These are phyloP conservation scores for Melanotaenia duboulayi DNA, from an alignment of 2,113 vertebrate genomes.

Conservation along the genomic window DNA sequence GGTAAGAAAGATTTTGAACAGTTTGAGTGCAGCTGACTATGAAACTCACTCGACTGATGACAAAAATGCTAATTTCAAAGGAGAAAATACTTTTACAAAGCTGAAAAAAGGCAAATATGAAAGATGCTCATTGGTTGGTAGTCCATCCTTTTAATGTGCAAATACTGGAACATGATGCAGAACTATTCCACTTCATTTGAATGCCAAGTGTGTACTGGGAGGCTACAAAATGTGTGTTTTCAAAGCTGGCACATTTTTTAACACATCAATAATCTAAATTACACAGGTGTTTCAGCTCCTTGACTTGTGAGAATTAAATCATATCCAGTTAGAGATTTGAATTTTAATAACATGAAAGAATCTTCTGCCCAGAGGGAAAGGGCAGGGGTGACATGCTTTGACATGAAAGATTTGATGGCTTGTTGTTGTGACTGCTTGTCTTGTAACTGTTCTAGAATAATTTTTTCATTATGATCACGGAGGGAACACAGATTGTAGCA, in stretches of 20 bases:
- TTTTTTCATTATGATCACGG: not conserved
- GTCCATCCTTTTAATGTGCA: not conserved
- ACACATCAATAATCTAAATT: not conserved
- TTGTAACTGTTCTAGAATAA: not conserved
- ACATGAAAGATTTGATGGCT: conserved; percentile 10
- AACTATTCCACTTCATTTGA: not conserved
- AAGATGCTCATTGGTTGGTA: no score
- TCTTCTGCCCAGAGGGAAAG: not conserved
- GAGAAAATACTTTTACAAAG: no score
- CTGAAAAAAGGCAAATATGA: no score
- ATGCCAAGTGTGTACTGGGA: not conserved
- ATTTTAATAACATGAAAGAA: not conserved
- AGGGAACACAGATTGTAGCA: not conserved
- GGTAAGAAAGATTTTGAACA: not conserved
- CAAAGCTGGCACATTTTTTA: not conserved
- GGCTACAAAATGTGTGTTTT: not conserved
- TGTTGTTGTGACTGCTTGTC: not conserved
- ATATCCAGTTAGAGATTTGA: not conserved
- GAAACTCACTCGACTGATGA: not conserved
- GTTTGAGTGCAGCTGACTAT: not conserved
- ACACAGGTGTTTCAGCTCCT: not conserved
- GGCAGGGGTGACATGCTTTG: not conserved
- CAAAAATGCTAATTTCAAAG: no score
- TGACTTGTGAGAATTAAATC: not conserved
- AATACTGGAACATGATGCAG: not conserved